A percentile compares a stretch with the other conserved stretches of the same genome.
These are phyloP conservation scores for Eledona agricola DNA, from an alignment of 2,888 invertebrate genomes.

Conservation along the genomic window DNA sequence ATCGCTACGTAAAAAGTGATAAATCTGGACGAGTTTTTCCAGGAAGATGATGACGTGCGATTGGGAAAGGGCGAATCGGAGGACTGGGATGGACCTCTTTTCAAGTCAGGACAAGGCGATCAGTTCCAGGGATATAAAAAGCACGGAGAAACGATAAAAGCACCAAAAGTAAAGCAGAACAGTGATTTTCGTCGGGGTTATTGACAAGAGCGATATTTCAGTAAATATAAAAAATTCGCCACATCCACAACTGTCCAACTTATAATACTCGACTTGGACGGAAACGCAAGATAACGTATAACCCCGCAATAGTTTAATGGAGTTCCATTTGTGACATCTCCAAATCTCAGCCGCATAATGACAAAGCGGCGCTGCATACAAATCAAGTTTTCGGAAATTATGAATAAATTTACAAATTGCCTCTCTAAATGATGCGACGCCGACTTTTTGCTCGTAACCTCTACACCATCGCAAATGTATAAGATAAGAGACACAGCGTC, in stretches of 20 bases:
- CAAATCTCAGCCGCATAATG: slow-evolving; percentile 2
- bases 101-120: slow-evolving; percentile 27
- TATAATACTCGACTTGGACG: not conserved
- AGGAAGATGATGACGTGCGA: slow-evolving; percentile 1
- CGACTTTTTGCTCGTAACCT: slow-evolving; percentile 1
- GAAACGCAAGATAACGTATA: not conserved
- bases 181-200: slow-evolving; percentile 26
- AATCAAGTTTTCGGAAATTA: slow-evolving; percentile 1
- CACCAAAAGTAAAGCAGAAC: slow-evolving; percentile 19
- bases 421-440: no score
- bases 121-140: slow-evolving; percentile 33
- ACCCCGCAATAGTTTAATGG: slow-evolving; percentile 2
- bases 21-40: slow-evolving; percentile 6
- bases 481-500: no score
- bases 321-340: slow-evolving; percentile 7
- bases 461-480: no score
- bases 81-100: slow-evolving; percentile 22
- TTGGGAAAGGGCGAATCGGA: slow-evolving; percentile 5
- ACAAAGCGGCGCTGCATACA: slow-evolving; percentile 10
- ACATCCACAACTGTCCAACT: slow-evolving; percentile 2
- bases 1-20: not conserved
- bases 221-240: slow-evolving; percentile 21
- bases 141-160: slow-evolving; percentile 29
- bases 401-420: slow-evolving; percentile 4
- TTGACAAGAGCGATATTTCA: slow-evolving; percentile 26